Conservation (phyloP, 2,797 vertebrate genomes). For the Cossypha dichroa region DNA sequence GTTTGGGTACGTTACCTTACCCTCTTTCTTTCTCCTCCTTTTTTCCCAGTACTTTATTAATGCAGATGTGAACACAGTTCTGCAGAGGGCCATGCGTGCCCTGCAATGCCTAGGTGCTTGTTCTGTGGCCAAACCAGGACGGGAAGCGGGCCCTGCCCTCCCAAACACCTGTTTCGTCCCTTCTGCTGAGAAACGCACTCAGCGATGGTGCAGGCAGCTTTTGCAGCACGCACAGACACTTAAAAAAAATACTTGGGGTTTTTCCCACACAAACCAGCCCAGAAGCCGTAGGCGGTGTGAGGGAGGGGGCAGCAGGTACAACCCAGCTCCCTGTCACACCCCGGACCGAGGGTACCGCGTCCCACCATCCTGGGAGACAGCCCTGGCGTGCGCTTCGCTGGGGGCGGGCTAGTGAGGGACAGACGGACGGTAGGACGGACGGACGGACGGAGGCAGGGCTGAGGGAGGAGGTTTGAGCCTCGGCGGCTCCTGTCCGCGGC, state of each 20-base stretch:
- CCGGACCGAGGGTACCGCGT: fast-evolving
- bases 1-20: neutral
- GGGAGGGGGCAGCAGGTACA: too few relatives aligned
- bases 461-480: neutral
- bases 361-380: fast-evolving
- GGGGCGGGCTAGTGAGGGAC: too few relatives aligned
- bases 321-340: fast-evolving
- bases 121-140: neutral
- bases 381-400: fast-evolving
- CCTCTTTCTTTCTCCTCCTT: neutral
- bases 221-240: fast-evolving
- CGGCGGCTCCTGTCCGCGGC: neutral
- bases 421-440: neutral
- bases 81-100: neutral
- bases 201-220: neutral
- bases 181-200: fast-evolving
- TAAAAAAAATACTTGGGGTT: too few relatives aligned
- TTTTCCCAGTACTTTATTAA: neutral
- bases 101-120: fast-evolving
- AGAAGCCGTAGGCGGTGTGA: fast-evolving
- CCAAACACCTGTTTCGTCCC: neutral
- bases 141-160: neutral
- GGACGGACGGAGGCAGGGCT: neutral
- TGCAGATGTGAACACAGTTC: neutral
- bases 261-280: neutral